Percentiles rank a stretch among this genome's conserved stretches.
Conservation (phyloP, 2,888 invertebrate species). For the Hydraecia micacea region DNA sequence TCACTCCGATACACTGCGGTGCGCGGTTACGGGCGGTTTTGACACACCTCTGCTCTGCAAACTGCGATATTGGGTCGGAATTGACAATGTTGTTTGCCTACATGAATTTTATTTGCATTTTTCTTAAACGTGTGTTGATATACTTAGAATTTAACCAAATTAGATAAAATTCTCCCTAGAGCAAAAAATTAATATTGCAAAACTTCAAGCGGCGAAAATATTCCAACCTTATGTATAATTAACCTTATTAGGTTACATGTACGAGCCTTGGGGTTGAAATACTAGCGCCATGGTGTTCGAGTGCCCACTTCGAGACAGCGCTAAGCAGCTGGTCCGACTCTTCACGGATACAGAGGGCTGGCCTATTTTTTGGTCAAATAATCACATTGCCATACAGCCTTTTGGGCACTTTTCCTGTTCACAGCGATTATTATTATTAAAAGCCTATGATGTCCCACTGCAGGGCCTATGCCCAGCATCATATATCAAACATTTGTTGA, state of each 20-base stretch:
- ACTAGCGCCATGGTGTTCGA: not conserved
- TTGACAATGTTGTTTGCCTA: conserved; percentile 18
- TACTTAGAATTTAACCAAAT: not conserved
- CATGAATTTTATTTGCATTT: not conserved
- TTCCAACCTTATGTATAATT: too few species aligned
- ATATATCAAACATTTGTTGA: too few species aligned
- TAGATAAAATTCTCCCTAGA: not conserved
- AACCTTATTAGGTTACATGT: too few species aligned
- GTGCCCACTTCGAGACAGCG: not conserved
- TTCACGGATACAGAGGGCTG: too few species aligned
- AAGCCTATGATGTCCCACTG: too few species aligned
- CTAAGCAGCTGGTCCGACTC: not conserved
- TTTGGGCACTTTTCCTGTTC: not conserved
- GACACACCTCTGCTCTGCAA: conserved; percentile 36
- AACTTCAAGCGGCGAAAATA: too few species aligned
- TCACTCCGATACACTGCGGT: conserved; percentile 51
- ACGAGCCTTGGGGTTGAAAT: not conserved
- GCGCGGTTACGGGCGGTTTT: conserved; percentile 40
- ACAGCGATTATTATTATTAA: too few species aligned
- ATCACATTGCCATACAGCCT: not conserved
- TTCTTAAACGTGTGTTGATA: not conserved
- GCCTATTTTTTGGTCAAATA: too few species aligned
- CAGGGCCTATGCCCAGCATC: too few species aligned
- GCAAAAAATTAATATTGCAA: not conserved
- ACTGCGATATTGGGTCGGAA: conserved; percentile 30